These are phyloP conservation scores for Illadopsis cleaveri DNA, from an alignment of 2,113 vertebrate genomes.

Conservation along the genomic window DNA sequence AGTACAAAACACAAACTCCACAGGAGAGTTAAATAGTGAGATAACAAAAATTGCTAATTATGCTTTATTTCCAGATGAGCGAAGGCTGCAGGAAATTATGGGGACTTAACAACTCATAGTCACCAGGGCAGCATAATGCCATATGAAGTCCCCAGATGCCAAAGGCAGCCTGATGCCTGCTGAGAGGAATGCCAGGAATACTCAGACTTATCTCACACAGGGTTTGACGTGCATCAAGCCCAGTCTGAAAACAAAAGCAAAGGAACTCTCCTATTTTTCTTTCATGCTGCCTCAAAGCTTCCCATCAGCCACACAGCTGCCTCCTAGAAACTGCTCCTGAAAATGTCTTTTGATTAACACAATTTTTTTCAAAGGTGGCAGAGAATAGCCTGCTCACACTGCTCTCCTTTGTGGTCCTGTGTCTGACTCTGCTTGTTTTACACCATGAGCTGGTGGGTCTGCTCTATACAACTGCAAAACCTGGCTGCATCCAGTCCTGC, in stretches of 20 bases:
- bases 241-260: neutral
- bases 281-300: neutral
- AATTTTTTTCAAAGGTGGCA: neutral
- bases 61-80: slow-evolving; percentile 33
- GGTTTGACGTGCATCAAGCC: neutral
- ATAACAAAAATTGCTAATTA: slow-evolving; percentile 26
- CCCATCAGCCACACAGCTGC: neutral
- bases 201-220: neutral
- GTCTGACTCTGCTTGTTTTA: neutral
- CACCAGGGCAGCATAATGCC: neutral
- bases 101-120: neutral
- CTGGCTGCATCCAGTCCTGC: neutral
- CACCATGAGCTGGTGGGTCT: neutral
- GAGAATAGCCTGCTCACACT: neutral
- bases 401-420: neutral
- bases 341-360: neutral
- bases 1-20: neutral
- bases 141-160: neutral
- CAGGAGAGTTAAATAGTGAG: neutral
- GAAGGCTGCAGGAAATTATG: slow-evolving; percentile 14
- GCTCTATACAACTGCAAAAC: neutral
- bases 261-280: neutral
- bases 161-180: neutral
- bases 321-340: neutral
- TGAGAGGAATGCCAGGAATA: neutral